A percentile compares a stretch with the other conserved stretches of the same genome.
These are phyloP conservation scores for Gobius niger DNA, from an alignment of 2,113 vertebrate genomes.

Conservation along the genomic window DNA sequence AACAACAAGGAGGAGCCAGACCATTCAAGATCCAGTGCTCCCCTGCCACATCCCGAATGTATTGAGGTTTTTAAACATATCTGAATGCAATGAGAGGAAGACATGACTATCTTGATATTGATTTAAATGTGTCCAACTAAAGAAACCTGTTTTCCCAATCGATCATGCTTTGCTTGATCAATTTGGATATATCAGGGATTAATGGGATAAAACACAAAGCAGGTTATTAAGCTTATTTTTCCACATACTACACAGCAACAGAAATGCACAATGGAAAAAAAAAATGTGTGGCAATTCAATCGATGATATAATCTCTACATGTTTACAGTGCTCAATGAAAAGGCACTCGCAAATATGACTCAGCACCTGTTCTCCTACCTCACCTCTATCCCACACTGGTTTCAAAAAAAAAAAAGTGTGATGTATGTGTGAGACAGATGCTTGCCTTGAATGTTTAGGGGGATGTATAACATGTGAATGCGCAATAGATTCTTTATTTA, in stretches of 20 bases:
- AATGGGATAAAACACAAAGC: background rate
- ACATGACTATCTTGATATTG: background rate
- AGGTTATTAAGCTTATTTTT: background rate
- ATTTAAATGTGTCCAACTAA: background rate
- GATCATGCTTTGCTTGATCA: background rate
- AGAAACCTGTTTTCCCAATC: background rate
- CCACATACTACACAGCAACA: background rate
- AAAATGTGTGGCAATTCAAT: background rate
- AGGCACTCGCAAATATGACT: slow-evolving; percentile 54
- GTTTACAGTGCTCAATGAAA: slow-evolving; percentile 21
- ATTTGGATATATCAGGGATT: background rate
- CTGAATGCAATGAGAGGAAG: slow-evolving; percentile 31
- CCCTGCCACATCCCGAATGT: slow-evolving; percentile 59
- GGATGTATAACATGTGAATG: background rate
- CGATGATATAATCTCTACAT: background rate
- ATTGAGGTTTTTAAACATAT: slow-evolving; percentile 53
- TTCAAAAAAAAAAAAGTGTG: background rate
- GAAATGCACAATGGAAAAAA: background rate
- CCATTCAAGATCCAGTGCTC: slow-evolving; percentile 43
- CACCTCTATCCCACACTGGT: background rate
- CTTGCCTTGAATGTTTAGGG: background rate
- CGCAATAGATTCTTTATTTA: background rate
- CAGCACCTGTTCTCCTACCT: slow-evolving; percentile 50
- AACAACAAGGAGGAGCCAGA: slow-evolving; percentile 33
- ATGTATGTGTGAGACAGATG: background rate